A percentile compares a stretch with the other conserved stretches of the same genome.
phyloP scores from a whole-genome alignment of 2,888 invertebrate genomes.

The Pristionchus exspectatus region DNA sequence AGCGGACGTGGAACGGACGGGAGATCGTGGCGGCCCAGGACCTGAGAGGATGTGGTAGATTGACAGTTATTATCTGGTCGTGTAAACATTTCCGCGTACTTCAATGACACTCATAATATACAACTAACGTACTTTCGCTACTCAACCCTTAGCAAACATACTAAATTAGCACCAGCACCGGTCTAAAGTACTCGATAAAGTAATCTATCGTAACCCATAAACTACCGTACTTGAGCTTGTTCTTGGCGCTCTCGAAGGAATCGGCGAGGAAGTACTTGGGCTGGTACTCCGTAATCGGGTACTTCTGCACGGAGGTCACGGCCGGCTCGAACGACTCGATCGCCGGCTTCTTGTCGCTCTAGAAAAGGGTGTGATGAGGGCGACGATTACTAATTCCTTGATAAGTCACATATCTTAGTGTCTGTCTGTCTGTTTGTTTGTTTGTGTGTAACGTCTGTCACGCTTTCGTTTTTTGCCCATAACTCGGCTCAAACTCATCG shows the following conservation, averaged over 20 bases:
- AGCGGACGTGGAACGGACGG: constrained; percentile 96
- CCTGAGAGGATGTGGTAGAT: constrained; percentile 82
- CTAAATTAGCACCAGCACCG: no score
- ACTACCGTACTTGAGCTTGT: constrained; percentile 87
- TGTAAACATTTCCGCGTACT: no score
- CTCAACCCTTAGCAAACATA: no score
- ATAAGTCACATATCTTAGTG: no score
- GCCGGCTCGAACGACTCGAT: constrained; percentile 91
- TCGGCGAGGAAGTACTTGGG: constrained; percentile 96
- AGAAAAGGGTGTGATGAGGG: constrained; percentile 17
- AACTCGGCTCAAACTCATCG: no score
- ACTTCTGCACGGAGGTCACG: constrained; percentile 90
- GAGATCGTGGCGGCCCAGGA: constrained; percentile 94
- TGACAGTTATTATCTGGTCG: no score
- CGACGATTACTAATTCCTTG: constrained; percentile 3
- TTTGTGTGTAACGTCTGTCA: no score
- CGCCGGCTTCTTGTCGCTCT: constrained; percentile 82
- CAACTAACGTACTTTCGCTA: neutral
- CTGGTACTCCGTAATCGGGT: constrained; percentile 98
- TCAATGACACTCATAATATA: no score
- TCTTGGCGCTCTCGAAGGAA: constrained; percentile 95
- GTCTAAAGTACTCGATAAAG: no score
- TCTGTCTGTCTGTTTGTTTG: no score
- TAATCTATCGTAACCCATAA: neutral
- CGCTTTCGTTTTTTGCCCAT: no score